Percentiles rank a stretch among this genome's conserved stretches.
phyloP scores from a whole-genome alignment of 2,888 invertebrate genomes.

The Eristalis pertinax region DNA sequence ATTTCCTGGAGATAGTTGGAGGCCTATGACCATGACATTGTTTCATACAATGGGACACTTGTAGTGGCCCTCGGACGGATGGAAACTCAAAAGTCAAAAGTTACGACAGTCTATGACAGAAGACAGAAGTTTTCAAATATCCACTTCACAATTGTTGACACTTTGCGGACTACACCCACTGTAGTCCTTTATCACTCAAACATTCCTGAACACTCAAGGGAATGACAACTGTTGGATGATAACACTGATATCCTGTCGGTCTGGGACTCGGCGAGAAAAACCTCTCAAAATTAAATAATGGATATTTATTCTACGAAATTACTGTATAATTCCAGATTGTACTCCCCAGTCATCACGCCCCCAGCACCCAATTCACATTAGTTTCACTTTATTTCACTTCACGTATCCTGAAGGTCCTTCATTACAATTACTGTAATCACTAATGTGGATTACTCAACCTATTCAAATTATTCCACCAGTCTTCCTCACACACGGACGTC shows the following conservation, averaged over 20 bases:
- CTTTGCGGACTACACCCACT: not conserved
- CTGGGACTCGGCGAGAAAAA: not conserved
- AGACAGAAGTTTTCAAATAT: not conserved
- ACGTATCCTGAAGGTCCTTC: not conserved
- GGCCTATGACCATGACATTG: no score
- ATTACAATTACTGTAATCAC: constrained; percentile 9
- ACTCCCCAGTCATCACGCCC: not conserved
- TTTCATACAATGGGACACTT: no score
- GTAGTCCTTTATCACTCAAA: not conserved
- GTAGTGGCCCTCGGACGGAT: no score
- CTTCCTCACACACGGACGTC: constrained; percentile 1
- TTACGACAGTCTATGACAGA: no score
- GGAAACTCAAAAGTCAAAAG: no score
- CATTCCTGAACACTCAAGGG: not conserved
- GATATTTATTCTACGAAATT: not conserved
- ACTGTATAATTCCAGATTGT: not conserved
- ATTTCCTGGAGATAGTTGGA: no score
- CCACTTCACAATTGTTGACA: not conserved
- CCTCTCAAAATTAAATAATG: not conserved
- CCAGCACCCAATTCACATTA: not conserved
- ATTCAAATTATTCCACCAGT: constrained; percentile 29
- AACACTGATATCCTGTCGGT: no score
- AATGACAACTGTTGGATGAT: not conserved
- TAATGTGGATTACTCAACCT: constrained; percentile 15
- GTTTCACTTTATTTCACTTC: not conserved